phyloP scores from a whole-genome alignment of 2,888 invertebrate species.

The Melanargia galathea region DNA sequence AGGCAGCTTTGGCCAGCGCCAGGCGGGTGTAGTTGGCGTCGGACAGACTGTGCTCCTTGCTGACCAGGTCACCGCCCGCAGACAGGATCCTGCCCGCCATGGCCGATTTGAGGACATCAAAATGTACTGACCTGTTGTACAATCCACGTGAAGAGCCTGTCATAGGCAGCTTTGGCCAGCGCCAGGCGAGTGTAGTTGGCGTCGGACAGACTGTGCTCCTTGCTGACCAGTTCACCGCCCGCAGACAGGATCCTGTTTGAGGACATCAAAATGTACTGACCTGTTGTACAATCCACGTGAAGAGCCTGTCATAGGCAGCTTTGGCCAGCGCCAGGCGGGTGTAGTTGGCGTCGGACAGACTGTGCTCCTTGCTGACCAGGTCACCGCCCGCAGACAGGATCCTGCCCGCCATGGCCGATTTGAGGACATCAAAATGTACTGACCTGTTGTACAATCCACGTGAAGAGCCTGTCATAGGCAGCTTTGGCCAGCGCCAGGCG shows the following conservation, averaged over 20 bases:
- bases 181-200: constrained; percentile 96
- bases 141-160: constrained; percentile 96
- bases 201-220: constrained; percentile 92
- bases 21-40: constrained; percentile 95
- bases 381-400: constrained; percentile 95
- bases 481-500: constrained; percentile 97
- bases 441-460: constrained; percentile 92
- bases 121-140: constrained; percentile 83
- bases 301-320: constrained; percentile 96
- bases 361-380: constrained; percentile 89
- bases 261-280: constrained; percentile 47
- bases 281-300: constrained; percentile 94
- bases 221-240: constrained; percentile 87
- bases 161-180: constrained; percentile 97
- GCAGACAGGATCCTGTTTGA: constrained; percentile 96
- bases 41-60: constrained; percentile 92
- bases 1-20: constrained; percentile 97
- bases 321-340: constrained; percentile 97
- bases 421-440: too few species aligned
- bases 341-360: constrained; percentile 91
- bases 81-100: constrained; percentile 95
- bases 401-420: constrained; percentile 91
- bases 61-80: constrained; percentile 87
- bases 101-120: constrained; percentile 85
- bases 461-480: constrained; percentile 95